phyloP scores from a whole-genome alignment of 1,140 invertebrate genomes.

The Tribolium castaneum region DNA sequence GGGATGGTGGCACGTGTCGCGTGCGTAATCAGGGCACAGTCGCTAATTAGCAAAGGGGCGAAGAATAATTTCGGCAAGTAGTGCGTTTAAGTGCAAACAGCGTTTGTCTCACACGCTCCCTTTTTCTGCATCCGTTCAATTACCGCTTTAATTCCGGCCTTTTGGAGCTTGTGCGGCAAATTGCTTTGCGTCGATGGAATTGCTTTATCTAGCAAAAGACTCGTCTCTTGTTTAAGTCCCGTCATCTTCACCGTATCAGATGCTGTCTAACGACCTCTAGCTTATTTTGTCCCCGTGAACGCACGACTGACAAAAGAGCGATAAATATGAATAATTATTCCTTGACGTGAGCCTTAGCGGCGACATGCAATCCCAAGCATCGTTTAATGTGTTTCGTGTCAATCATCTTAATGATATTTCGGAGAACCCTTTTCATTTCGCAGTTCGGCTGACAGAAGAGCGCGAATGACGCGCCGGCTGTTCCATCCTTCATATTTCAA shows the following conservation, averaged over 20 bases:
- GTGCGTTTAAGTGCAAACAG: too few species aligned
- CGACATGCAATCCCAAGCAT: slow-evolving; percentile 60
- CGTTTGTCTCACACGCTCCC: background rate
- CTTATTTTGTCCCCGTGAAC: slow-evolving; percentile 41
- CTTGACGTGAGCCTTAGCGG: slow-evolving; percentile 55
- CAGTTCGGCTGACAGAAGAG: slow-evolving; percentile 53
- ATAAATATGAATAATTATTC: slow-evolving; percentile 60
- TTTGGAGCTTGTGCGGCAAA: background rate
- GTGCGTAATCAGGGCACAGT: too few species aligned
- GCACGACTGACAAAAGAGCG: slow-evolving; percentile 48
- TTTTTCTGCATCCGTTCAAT: slow-evolving; percentile 31
- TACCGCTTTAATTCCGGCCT: slow-evolving; percentile 34
- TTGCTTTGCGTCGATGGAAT: slow-evolving; percentile 18
- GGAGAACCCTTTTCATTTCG: slow-evolving; percentile 60
- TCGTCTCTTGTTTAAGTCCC: background rate
- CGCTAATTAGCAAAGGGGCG: too few species aligned
- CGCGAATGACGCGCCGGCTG: slow-evolving; percentile 56
- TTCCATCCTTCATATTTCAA: slow-evolving; percentile 49
- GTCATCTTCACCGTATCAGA: slow-evolving; percentile 15
- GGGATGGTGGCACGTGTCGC: too few species aligned
- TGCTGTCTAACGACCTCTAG: slow-evolving; percentile 21
- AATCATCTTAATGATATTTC: slow-evolving; percentile 63
- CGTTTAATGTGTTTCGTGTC: slow-evolving; percentile 62
- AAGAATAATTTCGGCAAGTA: too few species aligned
- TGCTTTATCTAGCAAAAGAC: slow-evolving; percentile 25